Conservation (phyloP, 2,113 vertebrate species). For the Myotis lucifugus region DNA sequence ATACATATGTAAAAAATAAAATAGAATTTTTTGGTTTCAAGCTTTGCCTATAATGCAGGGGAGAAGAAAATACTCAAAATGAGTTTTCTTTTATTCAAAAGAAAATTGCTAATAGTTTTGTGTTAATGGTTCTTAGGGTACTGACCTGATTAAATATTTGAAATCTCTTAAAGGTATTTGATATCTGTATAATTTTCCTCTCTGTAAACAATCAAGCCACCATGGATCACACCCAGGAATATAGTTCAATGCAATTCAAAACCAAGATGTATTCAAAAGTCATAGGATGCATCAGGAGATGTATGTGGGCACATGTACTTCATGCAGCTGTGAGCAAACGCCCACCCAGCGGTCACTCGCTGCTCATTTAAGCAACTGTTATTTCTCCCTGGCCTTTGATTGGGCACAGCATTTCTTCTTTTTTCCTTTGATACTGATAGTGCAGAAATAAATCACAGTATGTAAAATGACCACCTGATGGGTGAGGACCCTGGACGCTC, state of each 20-base stretch:
- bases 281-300: neutral
- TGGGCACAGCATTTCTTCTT: neutral
- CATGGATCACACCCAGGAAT: neutral
- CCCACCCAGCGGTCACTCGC: neutral
- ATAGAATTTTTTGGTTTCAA: constrained; percentile 23
- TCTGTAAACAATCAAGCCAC: neutral
- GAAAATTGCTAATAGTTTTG: neutral
- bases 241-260: neutral
- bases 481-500: neutral
- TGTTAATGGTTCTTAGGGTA: constrained; percentile 6
- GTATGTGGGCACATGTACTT: neutral
- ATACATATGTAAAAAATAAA: constrained; percentile 25
- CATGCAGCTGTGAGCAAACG: neutral
- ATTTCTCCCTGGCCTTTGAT: constrained; percentile 24
- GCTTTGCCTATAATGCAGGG: neutral
- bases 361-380: neutral
- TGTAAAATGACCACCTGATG: neutral
- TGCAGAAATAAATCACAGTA: neutral
- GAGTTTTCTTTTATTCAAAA: constrained; percentile 14
- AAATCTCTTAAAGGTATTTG: neutral
- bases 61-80: neutral
- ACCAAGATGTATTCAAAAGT: neutral
- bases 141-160: neutral
- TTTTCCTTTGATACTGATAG: constrained; percentile 7
- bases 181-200: neutral